Conservation (phyloP, 2,113 vertebrate genomes). For the Calyptommatus sinebrachiatus region DNA sequence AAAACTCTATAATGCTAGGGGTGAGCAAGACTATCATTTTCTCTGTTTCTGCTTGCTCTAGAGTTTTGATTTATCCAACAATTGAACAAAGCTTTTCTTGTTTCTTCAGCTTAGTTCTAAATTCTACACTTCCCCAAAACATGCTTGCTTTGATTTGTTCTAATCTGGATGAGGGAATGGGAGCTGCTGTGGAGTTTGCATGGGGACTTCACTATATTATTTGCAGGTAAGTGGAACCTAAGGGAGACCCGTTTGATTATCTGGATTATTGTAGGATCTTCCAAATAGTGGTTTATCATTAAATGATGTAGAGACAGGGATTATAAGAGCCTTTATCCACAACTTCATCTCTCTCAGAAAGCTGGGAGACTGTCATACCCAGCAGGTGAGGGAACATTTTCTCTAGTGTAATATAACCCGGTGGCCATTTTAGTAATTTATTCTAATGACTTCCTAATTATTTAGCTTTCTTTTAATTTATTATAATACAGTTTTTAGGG, state of each 20-base stretch:
- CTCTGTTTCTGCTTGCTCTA: not conserved
- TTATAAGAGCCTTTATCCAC: too few relatives aligned
- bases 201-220: conserved; percentile 95
- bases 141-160: conserved; percentile 78
- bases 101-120: conserved; percentile 76
- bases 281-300: not conserved
- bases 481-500: too few relatives aligned
- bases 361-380: too few relatives aligned
- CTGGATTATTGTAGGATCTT: too few relatives aligned
- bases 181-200: conserved; percentile 84
- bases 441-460: too few relatives aligned
- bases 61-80: not conserved
- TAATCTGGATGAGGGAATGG: conserved; percentile 73
- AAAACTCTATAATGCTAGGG: not conserved
- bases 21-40: too few relatives aligned
- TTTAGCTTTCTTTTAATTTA: not conserved
- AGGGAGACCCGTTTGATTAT: too few relatives aligned
- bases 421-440: too few relatives aligned
- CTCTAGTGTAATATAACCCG: too few relatives aligned
- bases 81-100: conserved; percentile 15
- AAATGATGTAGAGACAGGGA: too few relatives aligned
- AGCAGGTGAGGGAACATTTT: too few relatives aligned
- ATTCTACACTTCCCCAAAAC: conserved; percentile 76
- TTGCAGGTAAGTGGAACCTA: conserved; percentile 76
- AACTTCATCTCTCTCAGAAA: too few relatives aligned